phyloP scores from a whole-genome alignment of 2,113 vertebrate genomes.

The Phaethon lepturus region DNA sequence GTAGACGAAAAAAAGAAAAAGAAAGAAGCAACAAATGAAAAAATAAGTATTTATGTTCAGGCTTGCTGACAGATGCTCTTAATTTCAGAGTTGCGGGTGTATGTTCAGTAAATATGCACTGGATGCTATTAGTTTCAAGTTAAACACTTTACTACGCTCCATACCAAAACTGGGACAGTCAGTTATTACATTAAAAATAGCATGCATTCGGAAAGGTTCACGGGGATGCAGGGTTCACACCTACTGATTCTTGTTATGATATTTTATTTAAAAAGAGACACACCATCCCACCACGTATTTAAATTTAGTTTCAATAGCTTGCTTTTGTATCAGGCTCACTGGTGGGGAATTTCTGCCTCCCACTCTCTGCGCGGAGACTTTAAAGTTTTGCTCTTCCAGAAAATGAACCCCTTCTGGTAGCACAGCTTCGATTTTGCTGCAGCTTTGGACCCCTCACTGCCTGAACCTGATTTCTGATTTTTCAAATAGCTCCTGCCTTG shows the following conservation, averaged over 20 bases:
- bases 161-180: neutral
- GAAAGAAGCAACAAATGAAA: neutral
- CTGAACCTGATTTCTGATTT: neutral
- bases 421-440: neutral
- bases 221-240: neutral
- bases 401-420: neutral
- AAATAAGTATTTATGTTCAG: neutral
- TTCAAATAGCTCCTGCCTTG: neutral
- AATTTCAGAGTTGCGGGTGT: neutral
- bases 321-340: neutral
- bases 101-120: neutral
- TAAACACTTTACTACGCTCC: neutral
- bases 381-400: neutral
- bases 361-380: neutral
- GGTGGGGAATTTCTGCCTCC: neutral
- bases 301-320: slow-evolving; percentile 34
- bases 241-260: neutral
- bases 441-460: neutral
- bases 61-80: neutral
- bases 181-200: neutral
- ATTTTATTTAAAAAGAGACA: neutral
- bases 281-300: neutral
- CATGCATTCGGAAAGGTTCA: neutral
- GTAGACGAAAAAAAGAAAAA: neutral
- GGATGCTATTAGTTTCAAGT: neutral